phyloP scores from a whole-genome alignment of 2,888 invertebrate genomes.

The Drosophila rubida region DNA sequence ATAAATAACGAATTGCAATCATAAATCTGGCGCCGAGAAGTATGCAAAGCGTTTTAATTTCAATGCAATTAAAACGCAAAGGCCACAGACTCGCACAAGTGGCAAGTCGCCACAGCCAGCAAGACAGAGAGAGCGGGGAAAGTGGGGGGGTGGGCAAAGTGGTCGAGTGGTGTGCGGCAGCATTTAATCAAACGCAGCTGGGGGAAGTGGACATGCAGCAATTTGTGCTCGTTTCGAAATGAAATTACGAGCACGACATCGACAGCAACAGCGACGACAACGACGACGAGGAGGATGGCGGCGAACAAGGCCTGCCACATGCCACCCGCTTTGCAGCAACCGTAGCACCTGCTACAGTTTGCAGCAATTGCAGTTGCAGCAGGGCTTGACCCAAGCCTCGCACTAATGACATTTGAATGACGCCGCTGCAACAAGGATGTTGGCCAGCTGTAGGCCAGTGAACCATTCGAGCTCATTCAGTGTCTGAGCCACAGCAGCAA shows the following conservation, averaged over 20 bases:
- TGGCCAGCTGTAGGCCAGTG: background rate
- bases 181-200: conserved; percentile 75
- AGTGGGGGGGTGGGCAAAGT: conserved; percentile 1
- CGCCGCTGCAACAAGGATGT: conserved; percentile 34
- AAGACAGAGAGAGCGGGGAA: background rate
- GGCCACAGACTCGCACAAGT: conserved; percentile 26
- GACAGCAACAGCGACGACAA: background rate
- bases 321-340: conserved; percentile 13
- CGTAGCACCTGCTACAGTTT: conserved; percentile 15
- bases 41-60: conserved; percentile 69
- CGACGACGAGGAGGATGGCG: background rate
- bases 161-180: conserved; percentile 3
- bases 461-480: background rate
- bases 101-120: conserved; percentile 3
- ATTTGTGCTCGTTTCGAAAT: conserved; percentile 57
- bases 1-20: conserved; percentile 76
- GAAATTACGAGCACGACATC: conserved; percentile 54
- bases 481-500: conserved; percentile 4
- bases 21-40: conserved; percentile 65
- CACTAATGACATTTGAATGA: conserved; percentile 80
- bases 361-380: conserved; percentile 6
- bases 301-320: conserved; percentile 21
- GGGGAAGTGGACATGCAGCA: conserved; percentile 33
- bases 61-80: conserved; percentile 67
- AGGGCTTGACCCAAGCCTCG: conserved; percentile 39